Base-by-base conservation (phyloP, 2,888 invertebrate species). In the Acleris laterana region DNA sequence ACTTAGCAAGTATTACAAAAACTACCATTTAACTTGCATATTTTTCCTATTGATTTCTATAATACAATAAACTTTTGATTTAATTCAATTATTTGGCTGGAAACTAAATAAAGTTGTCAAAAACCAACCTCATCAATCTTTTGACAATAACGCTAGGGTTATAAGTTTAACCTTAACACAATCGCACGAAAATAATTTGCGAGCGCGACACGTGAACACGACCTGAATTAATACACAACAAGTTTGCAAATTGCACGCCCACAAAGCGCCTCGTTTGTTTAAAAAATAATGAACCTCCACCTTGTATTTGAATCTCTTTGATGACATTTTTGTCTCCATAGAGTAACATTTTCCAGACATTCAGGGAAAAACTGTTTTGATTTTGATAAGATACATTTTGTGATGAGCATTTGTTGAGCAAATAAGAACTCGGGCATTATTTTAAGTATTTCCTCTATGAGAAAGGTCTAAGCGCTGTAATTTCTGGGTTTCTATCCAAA, bases 271-370 rank as follows among this genome's bases (percentile, higher is more conserved):
- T 57, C 62, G 57, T 66, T 57, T 66, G 62, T 57, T 65, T 66
- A 61, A 66, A 66, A 66, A 66, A 66, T 66, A 62, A 66, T 62
- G 66, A 66, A 66, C 62, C 61, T 48, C 46, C 46, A 51, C 42
- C 50, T 51, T 53, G 49, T 58, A 59, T 68, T 57, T 68, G 63
- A 63, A 68, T 68, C 48, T 62, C 62, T 68, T 63, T 63, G 67
- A 59, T 63, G 63, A 67, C 57, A 62, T 67, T 57, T 32, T 58
- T 67, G 56, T 67, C 48, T 62, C 57, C 28, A 51, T 51, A 57
- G 7, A 62, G 38, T 50, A 11, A 38, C 49, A 17, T 55, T 61
- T 46, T 49, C 20, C 38, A 53, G 49, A 48, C 48, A 49, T 64
- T 38, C 38, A 20, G 20, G 19, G 55, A 7, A 42, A 55, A 42